Evolutionary conservation across 2,797 vertebrate genomes (phyloP).

Genomic region (Gymnodraco acuticeps): DNA sequence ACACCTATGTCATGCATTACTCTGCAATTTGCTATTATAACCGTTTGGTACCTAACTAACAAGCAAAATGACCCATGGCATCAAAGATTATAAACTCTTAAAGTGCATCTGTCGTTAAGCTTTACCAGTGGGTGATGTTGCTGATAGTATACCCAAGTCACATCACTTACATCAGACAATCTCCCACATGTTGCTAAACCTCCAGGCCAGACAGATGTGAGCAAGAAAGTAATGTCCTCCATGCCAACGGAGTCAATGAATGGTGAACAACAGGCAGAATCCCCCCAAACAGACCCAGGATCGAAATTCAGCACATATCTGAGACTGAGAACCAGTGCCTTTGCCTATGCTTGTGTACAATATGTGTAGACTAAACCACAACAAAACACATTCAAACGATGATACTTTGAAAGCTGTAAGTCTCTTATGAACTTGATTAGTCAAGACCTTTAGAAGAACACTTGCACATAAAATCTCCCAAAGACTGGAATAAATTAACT

Average conservation of each 20-base stretch:
- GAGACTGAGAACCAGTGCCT: background rate
- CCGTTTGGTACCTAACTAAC: background rate
- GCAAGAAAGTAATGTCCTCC: conserved; percentile 18
- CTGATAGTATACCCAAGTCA: conserved; percentile 19
- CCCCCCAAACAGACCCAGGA: background rate
- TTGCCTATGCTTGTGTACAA: background rate
- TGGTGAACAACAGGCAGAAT: background rate
- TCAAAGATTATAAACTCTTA: background rate
- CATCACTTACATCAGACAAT: conserved; percentile 14
- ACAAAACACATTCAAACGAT: conserved; percentile 13
- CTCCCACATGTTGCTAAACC: conserved; percentile 28
- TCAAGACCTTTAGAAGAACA: conserved; percentile 17
- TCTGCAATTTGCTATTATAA: background rate
- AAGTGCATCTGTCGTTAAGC: background rate
- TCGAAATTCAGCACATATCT: background rate
- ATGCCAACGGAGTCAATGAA: background rate
- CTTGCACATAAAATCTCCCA: conserved; percentile 26
- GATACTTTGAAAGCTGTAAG: conserved; percentile 8
- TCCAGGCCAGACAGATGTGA: conserved; percentile 32
- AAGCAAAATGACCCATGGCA: background rate
- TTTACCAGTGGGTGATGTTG: background rate
- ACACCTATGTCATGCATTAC: conserved; percentile 4
- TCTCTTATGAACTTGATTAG: conserved; percentile 26
- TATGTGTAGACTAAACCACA: conserved; percentile 1
- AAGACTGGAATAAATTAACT: conserved; percentile 54